Conservation (phyloP, 1,140 invertebrate species). For the Telenomus remus region DNA sequence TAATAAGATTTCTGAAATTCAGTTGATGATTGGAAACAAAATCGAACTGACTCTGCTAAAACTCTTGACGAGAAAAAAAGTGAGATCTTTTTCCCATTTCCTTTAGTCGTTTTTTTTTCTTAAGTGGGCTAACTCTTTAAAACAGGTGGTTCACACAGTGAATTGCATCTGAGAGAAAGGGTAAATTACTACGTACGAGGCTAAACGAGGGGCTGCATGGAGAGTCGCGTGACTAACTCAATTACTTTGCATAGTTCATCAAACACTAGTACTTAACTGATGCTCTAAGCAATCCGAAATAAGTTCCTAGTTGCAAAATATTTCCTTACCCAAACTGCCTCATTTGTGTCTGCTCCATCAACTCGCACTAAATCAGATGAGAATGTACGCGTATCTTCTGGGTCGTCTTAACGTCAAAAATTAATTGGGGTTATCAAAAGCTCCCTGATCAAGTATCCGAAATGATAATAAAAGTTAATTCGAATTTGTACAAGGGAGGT, state of each 20-base stretch:
- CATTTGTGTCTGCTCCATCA: no score
- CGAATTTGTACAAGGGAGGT: no score
- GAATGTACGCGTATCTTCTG: no score
- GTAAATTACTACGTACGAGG: slow-evolving; percentile 49
- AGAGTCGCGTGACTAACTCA: slow-evolving; percentile 74
- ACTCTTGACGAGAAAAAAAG: no score
- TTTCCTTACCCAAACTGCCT: not conserved
- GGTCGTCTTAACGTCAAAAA: no score
- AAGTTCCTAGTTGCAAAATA: slow-evolving; percentile 8
- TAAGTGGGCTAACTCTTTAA: slow-evolving; percentile 56
- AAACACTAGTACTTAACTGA: slow-evolving; percentile 35
- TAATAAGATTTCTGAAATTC: no score
- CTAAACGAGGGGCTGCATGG: slow-evolving; percentile 65
- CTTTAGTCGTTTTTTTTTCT: slow-evolving; percentile 20
- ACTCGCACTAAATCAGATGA: no score
- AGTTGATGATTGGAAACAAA: no score
- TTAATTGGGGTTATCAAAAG: no score
- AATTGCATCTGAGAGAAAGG: slow-evolving; percentile 44
- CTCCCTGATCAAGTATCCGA: no score
- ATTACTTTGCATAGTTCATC: slow-evolving; percentile 69
- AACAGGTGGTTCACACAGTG: slow-evolving; percentile 72
- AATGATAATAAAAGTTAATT: no score
- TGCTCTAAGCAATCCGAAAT: slow-evolving; percentile 19
- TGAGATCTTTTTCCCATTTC: not conserved
- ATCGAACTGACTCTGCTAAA: no score